Evolutionary conservation across 2,888 invertebrate species (phyloP).

Genomic region (Ctena decussata): DNA sequence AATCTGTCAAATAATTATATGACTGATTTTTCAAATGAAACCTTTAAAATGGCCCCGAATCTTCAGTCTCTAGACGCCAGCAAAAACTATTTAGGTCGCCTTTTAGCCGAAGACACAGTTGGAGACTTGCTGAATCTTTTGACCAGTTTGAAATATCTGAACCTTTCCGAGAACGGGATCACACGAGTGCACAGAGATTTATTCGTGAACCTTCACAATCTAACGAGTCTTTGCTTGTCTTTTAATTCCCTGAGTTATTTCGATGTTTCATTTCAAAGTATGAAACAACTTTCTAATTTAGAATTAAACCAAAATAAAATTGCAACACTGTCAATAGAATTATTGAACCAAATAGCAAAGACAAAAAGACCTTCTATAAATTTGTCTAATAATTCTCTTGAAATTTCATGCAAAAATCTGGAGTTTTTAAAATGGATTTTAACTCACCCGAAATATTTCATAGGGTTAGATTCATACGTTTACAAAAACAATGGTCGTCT

Average conservation of each 20-base stretch:
- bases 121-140: conserved; percentile 28
- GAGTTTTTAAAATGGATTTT: conserved; percentile 39
- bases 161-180: conserved; percentile 38
- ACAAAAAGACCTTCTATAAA: conserved; percentile 14
- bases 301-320: not conserved
- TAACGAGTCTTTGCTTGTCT: conserved; percentile 23
- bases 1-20: conserved; percentile 38
- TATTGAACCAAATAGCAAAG: not conserved
- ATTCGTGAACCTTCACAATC: conserved; percentile 5
- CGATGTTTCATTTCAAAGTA: not conserved
- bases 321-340: not conserved
- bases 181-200: not conserved
- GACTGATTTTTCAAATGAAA: not conserved
- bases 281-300: not conserved
- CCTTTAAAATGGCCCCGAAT: not conserved
- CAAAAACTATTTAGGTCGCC: conserved; percentile 35
- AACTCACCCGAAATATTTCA: conserved; percentile 8
- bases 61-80: conserved; percentile 29
- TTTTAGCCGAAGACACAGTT: not conserved
- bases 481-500: not conserved
- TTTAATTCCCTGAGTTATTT: not conserved
- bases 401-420: conserved; percentile 22
- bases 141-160: conserved; percentile 16
- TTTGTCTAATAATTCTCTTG: conserved; percentile 34
- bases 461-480: conserved; percentile 20